A percentile compares a stretch with the other conserved stretches of the same genome.
These are phyloP conservation scores for Mixornis gularis DNA, from an alignment of 2,113 vertebrate species.

Conservation along the genomic window DNA sequence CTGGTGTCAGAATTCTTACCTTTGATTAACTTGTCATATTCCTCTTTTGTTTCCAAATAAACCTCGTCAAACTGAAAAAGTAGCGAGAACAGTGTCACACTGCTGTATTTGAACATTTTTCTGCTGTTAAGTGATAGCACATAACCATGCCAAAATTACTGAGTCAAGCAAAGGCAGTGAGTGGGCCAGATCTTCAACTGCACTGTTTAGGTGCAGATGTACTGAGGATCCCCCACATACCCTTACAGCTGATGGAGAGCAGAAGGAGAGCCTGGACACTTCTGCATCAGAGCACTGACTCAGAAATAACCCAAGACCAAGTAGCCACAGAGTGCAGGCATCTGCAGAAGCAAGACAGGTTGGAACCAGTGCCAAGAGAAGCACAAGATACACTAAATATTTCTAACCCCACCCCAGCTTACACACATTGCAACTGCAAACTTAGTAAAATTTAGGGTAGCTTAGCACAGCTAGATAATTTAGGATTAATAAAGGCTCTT, in stretches of 20 bases:
- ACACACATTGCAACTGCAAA: background rate
- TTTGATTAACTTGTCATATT: constrained; percentile 77
- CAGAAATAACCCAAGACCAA: background rate
- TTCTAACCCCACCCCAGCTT: background rate
- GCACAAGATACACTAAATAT: background rate
- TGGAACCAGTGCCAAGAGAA: background rate
- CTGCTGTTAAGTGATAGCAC: background rate
- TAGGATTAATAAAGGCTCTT: background rate
- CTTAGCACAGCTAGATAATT: background rate
- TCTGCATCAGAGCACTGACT: background rate
- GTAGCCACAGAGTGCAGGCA: background rate
- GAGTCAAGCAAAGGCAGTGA: background rate
- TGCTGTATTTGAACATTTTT: background rate
- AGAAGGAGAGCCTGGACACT: background rate
- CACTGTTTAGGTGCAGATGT: rapidly evolving
- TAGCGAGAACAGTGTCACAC: background rate
- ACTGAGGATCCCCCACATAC: background rate
- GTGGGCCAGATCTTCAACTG: background rate
- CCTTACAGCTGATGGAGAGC: background rate
- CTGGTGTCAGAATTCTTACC: constrained; percentile 56
- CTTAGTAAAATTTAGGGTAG: background rate
- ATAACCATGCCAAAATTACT: background rate
- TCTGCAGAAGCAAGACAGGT: background rate
- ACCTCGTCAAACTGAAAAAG: constrained; percentile 83
- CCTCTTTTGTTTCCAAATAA: constrained; percentile 75